Conservation (phyloP, 2,888 invertebrate genomes). For the Epistrophe grossulariae region DNA sequence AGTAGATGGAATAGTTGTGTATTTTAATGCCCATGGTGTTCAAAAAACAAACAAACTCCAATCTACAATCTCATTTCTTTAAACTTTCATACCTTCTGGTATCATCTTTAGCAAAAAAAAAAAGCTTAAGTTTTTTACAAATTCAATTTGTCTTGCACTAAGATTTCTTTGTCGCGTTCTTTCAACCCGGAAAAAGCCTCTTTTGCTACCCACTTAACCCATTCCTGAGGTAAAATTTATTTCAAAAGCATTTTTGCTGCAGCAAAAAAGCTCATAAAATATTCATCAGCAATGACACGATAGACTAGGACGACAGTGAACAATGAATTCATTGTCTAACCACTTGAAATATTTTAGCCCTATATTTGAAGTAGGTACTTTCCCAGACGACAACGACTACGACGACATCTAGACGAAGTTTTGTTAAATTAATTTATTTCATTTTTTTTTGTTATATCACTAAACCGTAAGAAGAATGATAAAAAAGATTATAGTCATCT, state of each 20-base stretch:
- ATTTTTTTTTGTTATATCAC: neutral
- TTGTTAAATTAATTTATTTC: neutral
- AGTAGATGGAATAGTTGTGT: too few relatives aligned
- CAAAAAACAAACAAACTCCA: too few relatives aligned
- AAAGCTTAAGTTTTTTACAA: neutral
- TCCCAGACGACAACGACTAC: neutral
- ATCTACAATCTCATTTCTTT: too few relatives aligned
- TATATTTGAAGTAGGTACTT: slow-evolving; percentile 2
- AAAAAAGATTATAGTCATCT: neutral
- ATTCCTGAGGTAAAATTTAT: slow-evolving; percentile 30
- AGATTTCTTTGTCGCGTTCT: slow-evolving; percentile 24
- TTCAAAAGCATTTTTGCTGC: slow-evolving; percentile 26
- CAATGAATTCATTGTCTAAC: slow-evolving; percentile 58
- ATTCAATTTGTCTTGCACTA: slow-evolving; percentile 15
- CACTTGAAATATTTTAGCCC: slow-evolving; percentile 46
- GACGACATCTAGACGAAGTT: slow-evolving; percentile 14
- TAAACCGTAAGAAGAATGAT: neutral
- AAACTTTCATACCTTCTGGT: too few relatives aligned
- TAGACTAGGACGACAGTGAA: slow-evolving; percentile 12
- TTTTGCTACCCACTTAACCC: slow-evolving; percentile 32
- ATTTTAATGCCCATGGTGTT: too few relatives aligned
- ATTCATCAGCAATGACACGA: slow-evolving; percentile 45
- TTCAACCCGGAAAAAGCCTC: slow-evolving; percentile 35
- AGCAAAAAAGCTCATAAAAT: slow-evolving; percentile 45
- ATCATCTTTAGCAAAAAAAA: neutral